phyloP scores from a whole-genome alignment of 2,797 vertebrate species.

The Enteromius fasciolatus region DNA sequence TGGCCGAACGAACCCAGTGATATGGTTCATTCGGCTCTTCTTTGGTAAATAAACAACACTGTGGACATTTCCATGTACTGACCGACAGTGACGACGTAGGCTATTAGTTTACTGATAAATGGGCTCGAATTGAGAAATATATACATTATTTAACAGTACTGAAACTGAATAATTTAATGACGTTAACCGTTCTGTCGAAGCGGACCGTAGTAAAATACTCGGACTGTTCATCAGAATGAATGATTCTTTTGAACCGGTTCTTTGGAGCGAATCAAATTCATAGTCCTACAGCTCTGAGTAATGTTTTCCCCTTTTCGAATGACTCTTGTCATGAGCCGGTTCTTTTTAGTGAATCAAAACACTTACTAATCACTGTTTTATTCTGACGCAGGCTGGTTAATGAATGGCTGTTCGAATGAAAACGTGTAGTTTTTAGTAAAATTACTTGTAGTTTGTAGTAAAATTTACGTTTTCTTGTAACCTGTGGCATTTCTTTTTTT shows the following conservation, averaged over 20 bases:
- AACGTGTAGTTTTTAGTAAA: background rate
- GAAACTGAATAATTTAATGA: no score
- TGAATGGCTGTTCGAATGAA: background rate
- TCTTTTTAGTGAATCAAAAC: conserved; percentile 13
- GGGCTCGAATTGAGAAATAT: background rate
- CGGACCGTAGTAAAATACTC: background rate
- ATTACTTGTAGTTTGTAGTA: no score
- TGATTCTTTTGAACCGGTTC: background rate
- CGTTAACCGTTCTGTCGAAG: background rate
- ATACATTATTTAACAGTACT: background rate
- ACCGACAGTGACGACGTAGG: background rate
- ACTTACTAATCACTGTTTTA: background rate
- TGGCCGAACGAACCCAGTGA: background rate
- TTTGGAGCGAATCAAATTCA: background rate
- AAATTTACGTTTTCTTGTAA: background rate
- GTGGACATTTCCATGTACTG: background rate
- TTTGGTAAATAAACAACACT: conserved; percentile 1
- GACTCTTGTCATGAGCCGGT: background rate
- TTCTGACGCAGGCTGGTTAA: background rate
- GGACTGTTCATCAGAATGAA: background rate
- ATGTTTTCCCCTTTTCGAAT: background rate
- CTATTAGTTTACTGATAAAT: background rate
- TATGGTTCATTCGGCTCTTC: background rate
- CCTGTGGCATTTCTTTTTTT: background rate
- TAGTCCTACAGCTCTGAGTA: background rate